phyloP scores from a whole-genome alignment of 2,113 vertebrate genomes.

The Prolemur simus region DNA sequence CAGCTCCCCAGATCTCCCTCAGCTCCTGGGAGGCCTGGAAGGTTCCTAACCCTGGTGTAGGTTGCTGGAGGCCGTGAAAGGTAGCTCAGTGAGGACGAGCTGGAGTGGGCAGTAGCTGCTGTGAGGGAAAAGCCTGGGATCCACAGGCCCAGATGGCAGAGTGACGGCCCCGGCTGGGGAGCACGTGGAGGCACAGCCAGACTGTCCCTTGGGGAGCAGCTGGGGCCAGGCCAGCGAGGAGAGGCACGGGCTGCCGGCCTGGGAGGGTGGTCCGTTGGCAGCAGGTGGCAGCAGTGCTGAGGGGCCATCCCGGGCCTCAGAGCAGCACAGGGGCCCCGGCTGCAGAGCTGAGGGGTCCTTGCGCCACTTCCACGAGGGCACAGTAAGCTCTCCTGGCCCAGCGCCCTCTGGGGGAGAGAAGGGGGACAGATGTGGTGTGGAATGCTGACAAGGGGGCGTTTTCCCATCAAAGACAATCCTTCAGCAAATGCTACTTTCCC shows the following conservation, averaged over 20 bases:
- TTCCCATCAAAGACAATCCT: neutral
- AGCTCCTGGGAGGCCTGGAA: neutral
- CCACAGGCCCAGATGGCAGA: neutral
- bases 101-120: neutral
- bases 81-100: neutral
- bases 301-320: neutral
- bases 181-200: rapidly evolving
- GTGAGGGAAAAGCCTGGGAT: neutral
- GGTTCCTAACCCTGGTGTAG: rapidly evolving
- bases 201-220: neutral
- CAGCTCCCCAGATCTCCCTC: neutral
- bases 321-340: neutral
- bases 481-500: neutral
- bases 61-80: neutral
- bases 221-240: neutral
- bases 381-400: neutral
- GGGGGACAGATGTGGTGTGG: no score
- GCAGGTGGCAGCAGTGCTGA: neutral
- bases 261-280: neutral
- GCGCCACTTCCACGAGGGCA: rapidly evolving
- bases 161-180: neutral
- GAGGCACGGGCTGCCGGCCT: no score
- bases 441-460: neutral
- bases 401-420: neutral
- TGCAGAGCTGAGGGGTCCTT: neutral